Conservation (phyloP, 1,140 invertebrate species). For the Cydia fagiglandana region DNA sequence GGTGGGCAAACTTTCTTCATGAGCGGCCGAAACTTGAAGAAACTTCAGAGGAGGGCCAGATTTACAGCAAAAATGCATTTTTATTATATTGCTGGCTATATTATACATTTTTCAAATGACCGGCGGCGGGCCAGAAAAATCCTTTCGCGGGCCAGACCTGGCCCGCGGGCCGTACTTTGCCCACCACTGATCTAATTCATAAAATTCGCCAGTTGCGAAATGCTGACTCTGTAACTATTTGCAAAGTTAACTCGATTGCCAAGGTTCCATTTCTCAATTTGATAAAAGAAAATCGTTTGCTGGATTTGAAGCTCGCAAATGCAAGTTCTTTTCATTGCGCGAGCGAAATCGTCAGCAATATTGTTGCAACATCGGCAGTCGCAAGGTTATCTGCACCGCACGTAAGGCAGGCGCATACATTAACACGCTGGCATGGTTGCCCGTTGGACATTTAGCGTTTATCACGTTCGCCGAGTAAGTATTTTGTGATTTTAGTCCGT, state of each 20-base stretch:
- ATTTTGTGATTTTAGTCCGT: neutral
- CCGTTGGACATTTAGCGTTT: constrained; percentile 13
- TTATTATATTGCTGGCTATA: too few species aligned
- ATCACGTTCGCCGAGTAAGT: constrained; percentile 1
- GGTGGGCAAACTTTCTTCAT: too few species aligned
- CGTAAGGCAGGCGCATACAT: constrained; percentile 12
- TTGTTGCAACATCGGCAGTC: constrained; percentile 12
- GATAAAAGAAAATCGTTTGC: neutral
- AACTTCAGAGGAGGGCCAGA: too few species aligned
- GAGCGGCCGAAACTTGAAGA: too few species aligned
- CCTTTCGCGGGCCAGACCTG: too few species aligned
- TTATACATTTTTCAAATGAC: too few species aligned
- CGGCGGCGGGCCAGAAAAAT: too few species aligned
- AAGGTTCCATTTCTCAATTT: constrained; percentile 1
- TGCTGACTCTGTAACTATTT: constrained; percentile 35
- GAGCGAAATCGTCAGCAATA: constrained; percentile 16
- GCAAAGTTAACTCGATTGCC: neutral
- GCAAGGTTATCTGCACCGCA: constrained; percentile 20
- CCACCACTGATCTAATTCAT: neutral
- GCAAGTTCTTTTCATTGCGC: neutral
- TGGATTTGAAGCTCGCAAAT: neutral
- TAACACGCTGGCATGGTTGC: constrained; percentile 17
- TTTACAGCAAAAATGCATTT: too few species aligned
- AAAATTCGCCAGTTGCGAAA: constrained; percentile 43
- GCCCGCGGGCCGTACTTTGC: too few species aligned